Evolutionary conservation across 2,113 vertebrate species (phyloP).

Genomic region (Ginglymostoma cirratum): DNA sequence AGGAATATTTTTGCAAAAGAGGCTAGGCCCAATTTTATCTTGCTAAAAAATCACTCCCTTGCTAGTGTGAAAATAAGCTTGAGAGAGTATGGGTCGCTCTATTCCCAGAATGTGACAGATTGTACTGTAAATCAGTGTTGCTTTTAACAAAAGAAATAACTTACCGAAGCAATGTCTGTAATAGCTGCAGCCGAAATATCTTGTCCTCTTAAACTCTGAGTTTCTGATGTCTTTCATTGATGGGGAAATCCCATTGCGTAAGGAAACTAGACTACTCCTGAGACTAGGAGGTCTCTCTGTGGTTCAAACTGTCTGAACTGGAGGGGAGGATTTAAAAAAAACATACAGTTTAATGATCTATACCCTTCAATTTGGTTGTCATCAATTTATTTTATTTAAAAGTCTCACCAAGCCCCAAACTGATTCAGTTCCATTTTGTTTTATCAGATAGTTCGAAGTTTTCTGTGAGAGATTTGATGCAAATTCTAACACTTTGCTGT

Average conservation of each 20-base stretch:
- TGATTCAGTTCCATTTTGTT: not conserved
- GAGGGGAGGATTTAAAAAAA: too few species aligned
- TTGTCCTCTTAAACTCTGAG: not conserved
- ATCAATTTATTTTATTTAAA: not conserved
- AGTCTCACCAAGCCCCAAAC: not conserved
- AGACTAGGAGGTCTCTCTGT: not conserved
- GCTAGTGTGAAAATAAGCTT: not conserved
- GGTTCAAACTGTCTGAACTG: not conserved
- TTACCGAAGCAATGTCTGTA: not conserved
- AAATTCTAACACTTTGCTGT: not conserved
- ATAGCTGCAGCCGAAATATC: not conserved
- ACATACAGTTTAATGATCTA: not conserved
- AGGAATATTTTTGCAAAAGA: not conserved
- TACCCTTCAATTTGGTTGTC: not conserved
- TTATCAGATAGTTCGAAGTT: not conserved
- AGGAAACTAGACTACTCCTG: not conserved
- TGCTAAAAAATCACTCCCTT: not conserved
- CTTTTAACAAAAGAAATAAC: not conserved
- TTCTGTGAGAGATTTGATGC: not conserved
- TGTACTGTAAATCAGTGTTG: not conserved
- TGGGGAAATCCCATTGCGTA: not conserved
- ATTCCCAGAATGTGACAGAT: not conserved
- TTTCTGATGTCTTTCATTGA: not conserved
- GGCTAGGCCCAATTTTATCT: not conserved
- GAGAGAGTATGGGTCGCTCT: not conserved